Conservation (phyloP, 2,888 invertebrate species). For the Megaustenia siamemsis region DNA sequence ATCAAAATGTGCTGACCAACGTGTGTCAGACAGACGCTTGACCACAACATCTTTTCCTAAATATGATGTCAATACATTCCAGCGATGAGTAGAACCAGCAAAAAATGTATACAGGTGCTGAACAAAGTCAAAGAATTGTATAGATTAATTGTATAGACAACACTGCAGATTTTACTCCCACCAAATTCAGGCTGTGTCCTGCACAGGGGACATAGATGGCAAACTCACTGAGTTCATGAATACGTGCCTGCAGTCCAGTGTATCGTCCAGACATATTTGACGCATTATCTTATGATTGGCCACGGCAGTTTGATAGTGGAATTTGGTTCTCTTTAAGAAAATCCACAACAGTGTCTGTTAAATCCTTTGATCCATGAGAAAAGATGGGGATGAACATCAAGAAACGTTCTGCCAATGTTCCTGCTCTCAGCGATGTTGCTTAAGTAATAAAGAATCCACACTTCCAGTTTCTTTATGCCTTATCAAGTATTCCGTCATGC, state of each 20-base stretch:
- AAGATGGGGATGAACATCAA: constrained; percentile 24
- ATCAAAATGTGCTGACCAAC: not conserved
- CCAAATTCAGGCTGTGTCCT: not conserved
- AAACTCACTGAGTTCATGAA: not conserved
- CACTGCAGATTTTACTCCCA: not conserved
- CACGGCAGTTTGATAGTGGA: constrained; percentile 5
- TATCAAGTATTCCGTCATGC: constrained; percentile 5
- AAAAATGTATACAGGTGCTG: not conserved
- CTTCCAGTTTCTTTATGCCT: not conserved
- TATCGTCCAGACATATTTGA: constrained; percentile 21
- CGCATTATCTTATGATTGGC: constrained; percentile 27
- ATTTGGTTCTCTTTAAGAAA: too few species aligned
- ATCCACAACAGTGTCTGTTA: constrained; percentile 1
- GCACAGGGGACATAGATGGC: not conserved
- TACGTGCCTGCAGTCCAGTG: constrained; percentile 7
- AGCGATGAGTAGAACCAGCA: not conserved
- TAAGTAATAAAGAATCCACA: constrained; percentile 3
- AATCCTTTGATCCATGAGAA: not conserved
- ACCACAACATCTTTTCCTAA: not conserved
- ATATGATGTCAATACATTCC: too few species aligned
- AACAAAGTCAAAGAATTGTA: not conserved
- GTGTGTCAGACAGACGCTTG: not conserved
- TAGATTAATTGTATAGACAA: not conserved
- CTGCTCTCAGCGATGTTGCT: not conserved
- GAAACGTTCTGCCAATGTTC: constrained; percentile 14